Base-by-base conservation (phyloP, 1,140 invertebrate genomes). In the Drosophila arizonae region DNA sequence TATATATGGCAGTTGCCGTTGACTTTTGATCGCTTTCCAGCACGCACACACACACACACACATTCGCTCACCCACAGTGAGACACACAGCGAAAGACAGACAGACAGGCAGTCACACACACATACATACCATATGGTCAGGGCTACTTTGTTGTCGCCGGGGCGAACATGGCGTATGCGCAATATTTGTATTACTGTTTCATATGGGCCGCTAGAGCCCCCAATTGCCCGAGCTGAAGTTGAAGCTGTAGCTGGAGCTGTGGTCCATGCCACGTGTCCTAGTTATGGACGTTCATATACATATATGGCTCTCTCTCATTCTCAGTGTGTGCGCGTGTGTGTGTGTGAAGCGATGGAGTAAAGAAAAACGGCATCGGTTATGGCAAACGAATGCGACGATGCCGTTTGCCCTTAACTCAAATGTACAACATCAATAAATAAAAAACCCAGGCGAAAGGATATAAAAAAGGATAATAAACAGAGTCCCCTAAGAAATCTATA, bases 361-460 rank as follows among this genome's bases (percentile, higher is more conserved):
- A 67, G 71, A 87, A 81, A 75, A 86, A 86, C 82, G 82, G 78
- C 81, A 72, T 86, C 81, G 78, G 81, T 86, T 86, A 86, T 86
- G 81, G 81, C 79, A 81, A 86, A 86, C 78, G 82, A 86, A 85
- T 85, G 81, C 82, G 82, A 73, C 78, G 81, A 73, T 66, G 82
- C 75, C 60, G 72, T 36, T 71, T 65, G 79, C 81, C 82, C 81
- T 86, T 86, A 86, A 86, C 81, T 86, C 81, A 86, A 87, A 81
- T 87, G 81, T 86, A 86, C 81, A 85, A 85, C 82, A 86, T 86
- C 82, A 87, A 86, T 87, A 86, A 86, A 86, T 87, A 85, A 86
- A 85, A 77, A 69, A 64, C 52, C 41, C 66, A 65, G 71, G 66
- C 71, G 65, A 62, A 81, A 85, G 82, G 78, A 81, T 85, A 85